Evolutionary conservation across 2,888 invertebrate genomes (phyloP), one percentile per base, ranked within the genome.

Genomic region (Hoplodrina blanda): DNA sequence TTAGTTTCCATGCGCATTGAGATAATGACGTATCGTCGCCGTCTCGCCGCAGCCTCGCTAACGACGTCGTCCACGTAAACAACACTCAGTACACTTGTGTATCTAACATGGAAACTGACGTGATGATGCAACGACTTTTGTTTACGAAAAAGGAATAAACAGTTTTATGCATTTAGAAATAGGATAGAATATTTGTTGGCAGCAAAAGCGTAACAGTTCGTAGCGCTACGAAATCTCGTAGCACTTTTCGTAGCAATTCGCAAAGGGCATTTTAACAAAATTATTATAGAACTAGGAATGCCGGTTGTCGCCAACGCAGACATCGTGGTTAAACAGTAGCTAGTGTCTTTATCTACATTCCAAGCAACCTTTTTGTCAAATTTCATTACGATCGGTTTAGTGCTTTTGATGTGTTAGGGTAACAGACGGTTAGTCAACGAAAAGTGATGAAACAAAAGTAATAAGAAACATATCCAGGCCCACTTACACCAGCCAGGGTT

Each of bases 1-100:
- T 66, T 37, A 10, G 52, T 62, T 13, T 25, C 17, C 11, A 37
- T 52, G 52, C 54, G 15, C 55, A 17, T 54, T 33, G 44, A 50
- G 20, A 59, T 81, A 79, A 81, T 73, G 84, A 83, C 69, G 76
- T 69, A 70, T 78, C 62, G 61, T 62, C 65, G 49, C 59, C 41
- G 69, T 62, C 63, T 61, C 76, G 63, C 70, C 77, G 55, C 66
- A 69, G 63, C 33, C 76, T 77, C 73, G 73, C 65, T 84, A 86
- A 79, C 70, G 69, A 80, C 33, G 77, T 78, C 79, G 74, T 71
- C 69, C 72, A 68, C 82, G 81, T 71, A 25, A 76, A 76, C 64
- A 59, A 63, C 81, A 54, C 80, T 76, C 11, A 11, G 44, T 20
- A 49, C 55, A 75, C 76, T 75, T 13, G 65, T 56, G 17, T 17